Percentiles rank a stretch among this genome's conserved stretches.
Conservation (phyloP, 2,797 vertebrate species). For the Sylvilagus floridanus region DNA sequence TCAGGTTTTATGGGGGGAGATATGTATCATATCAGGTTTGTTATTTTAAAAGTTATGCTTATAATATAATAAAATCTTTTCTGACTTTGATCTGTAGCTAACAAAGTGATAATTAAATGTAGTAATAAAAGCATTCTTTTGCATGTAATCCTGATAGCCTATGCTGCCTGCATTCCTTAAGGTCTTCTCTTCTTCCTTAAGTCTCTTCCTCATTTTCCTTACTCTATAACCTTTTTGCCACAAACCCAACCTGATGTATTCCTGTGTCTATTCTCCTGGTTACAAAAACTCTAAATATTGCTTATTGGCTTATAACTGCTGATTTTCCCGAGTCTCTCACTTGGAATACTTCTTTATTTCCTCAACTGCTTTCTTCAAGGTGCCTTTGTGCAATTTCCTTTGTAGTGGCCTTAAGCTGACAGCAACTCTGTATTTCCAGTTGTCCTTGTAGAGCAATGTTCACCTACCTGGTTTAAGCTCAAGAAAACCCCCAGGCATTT, state of each 20-base stretch:
- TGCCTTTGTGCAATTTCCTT: background rate
- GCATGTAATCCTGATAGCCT: background rate
- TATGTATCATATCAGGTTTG: background rate
- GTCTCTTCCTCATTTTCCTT: background rate
- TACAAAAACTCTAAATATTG: conserved; percentile 4
- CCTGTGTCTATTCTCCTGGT: background rate
- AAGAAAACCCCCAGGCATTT: background rate
- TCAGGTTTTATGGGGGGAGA: background rate
- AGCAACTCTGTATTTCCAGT: background rate
- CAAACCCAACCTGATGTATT: background rate
- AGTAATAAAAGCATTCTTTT: background rate
- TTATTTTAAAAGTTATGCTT: conserved; percentile 26
- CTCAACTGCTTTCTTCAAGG: background rate
- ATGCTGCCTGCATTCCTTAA: background rate
- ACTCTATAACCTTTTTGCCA: conserved; percentile 11
- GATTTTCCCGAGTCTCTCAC: background rate
- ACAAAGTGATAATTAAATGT: conserved; percentile 33
- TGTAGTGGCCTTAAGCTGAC: background rate
- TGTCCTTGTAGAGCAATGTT: background rate
- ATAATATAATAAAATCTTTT: background rate
- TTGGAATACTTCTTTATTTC: background rate
- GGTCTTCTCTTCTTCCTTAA: background rate
- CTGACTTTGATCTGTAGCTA: conserved; percentile 24
- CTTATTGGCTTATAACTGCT: background rate
- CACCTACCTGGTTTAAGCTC: background rate